Evolutionary conservation across 2,113 vertebrate species (phyloP).

Genomic region (Petaurus breviceps): DNA sequence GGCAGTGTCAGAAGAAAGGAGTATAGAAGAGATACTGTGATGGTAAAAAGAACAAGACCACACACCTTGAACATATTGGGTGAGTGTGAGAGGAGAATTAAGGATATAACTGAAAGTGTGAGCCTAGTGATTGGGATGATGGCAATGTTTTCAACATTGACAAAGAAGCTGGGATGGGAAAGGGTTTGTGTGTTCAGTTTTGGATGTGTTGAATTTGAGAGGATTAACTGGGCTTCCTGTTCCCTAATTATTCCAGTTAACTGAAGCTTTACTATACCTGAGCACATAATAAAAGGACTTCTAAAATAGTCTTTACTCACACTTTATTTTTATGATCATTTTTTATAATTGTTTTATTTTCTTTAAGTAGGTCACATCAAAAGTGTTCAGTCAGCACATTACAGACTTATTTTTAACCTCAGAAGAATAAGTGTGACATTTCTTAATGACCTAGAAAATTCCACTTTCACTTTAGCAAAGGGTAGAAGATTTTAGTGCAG

Average conservation of each 20-base stretch:
- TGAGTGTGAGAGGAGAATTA: not conserved
- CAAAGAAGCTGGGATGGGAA: not conserved
- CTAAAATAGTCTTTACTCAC: not conserved
- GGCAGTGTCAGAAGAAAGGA: not conserved
- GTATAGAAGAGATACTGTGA: not conserved
- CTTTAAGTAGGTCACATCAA: not conserved
- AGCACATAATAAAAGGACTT: not conserved
- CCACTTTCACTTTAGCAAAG: not conserved
- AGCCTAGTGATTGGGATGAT: not conserved
- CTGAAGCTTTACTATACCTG: not conserved
- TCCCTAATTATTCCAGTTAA: not conserved
- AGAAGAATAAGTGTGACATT: not conserved
- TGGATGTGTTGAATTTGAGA: not conserved
- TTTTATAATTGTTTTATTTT: not conserved
- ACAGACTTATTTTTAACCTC: not conserved
- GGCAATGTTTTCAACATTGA: not conserved
- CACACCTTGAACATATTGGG: not conserved
- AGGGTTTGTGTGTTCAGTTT: not conserved
- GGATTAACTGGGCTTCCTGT: not conserved
- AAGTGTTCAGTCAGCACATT: not conserved
- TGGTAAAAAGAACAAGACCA: not conserved
- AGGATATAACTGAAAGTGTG: not conserved
- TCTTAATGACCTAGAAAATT: not conserved
- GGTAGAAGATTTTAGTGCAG: not conserved
- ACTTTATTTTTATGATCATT: not conserved